Evolutionary conservation across 2,888 invertebrate genomes (phyloP), one percentile per base, ranked within the genome.

Genomic region (Heliconius erato): DNA sequence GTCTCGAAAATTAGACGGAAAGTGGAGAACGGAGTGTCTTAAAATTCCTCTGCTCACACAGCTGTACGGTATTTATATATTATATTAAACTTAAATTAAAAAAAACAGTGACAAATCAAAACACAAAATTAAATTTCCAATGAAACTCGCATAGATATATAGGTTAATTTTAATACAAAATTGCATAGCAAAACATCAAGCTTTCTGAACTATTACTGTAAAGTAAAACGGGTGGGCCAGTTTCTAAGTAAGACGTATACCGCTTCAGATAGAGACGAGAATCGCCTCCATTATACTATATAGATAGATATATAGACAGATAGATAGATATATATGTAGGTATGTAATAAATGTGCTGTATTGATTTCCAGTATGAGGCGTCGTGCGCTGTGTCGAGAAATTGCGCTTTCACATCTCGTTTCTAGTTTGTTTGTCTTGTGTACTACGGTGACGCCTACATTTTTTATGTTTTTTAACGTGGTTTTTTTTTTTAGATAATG

Each of bases 321-420:
- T 63, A 63, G 23, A 63, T 11, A 72, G 12, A 72, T 72, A 72
- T 72, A 72, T 72, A 77, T 35, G 40, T 80, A 76, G 63, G 74
- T 74, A 81, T 63, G 63, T 80, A 80, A 79, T 80, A 80, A 76
- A 83, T 80, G 80, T 79, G 69, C 78, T 80, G 79, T 84, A 84
- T 84, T 84, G 82, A 84, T 84, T 84, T 80, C 80, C 74, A 69
- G 80, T 80, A 82, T 65, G 69, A 79, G 78, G 78, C 83, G 81
- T 74, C 80, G 78, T 63, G 80, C 79, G 83, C 78, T 81, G 81
- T 83, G n/a, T 11, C 77, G 81, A 82, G 82, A 82, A 83, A 82
- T 77, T 76, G 74, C 77, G 83, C 80, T 82, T 82, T 84, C 82
- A 80, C 80, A 74, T 82, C 68, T 74, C 63, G 68, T 54, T 81